phyloP scores from a whole-genome alignment of 2,797 vertebrate genomes.

The Molossus molossus region DNA sequence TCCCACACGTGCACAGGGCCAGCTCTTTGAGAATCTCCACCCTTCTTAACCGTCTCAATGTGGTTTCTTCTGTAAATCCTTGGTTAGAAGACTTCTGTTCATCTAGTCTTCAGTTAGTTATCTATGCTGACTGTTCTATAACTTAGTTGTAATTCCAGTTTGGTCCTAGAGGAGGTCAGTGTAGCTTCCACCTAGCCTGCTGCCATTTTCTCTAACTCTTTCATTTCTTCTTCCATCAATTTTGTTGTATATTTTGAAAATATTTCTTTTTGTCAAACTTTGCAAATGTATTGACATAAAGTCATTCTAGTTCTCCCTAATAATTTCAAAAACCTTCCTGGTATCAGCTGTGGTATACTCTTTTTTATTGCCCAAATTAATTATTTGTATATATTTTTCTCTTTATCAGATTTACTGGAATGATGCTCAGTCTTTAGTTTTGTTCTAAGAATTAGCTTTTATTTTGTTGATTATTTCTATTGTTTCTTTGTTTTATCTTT shows the following conservation, averaged over 20 bases:
- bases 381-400: slow-evolving; percentile 3
- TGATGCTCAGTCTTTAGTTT: not conserved
- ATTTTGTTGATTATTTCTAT: not conserved
- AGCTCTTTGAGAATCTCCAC: not conserved
- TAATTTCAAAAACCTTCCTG: slow-evolving; percentile 6
- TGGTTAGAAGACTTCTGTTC: not conserved
- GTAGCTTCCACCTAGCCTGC: not conserved
- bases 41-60: not conserved
- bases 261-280: not conserved
- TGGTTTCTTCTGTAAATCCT: not conserved
- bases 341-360: not conserved
- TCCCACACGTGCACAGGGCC: not conserved
- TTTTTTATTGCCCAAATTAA: not conserved
- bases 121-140: not conserved
- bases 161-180: not conserved
- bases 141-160: not conserved
- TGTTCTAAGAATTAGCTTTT: not conserved
- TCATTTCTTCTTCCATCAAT: slow-evolving; percentile 14
- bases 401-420: not conserved
- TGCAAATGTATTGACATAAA: not conserved
- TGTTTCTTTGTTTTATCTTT: not conserved
- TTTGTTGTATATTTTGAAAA: not conserved
- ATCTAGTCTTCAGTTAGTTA: not conserved
- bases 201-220: not conserved
- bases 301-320: not conserved